Evolutionary conservation across 2,113 vertebrate genomes (phyloP), one percentile per base, ranked within the genome.

Genomic region (Calypte anna): DNA sequence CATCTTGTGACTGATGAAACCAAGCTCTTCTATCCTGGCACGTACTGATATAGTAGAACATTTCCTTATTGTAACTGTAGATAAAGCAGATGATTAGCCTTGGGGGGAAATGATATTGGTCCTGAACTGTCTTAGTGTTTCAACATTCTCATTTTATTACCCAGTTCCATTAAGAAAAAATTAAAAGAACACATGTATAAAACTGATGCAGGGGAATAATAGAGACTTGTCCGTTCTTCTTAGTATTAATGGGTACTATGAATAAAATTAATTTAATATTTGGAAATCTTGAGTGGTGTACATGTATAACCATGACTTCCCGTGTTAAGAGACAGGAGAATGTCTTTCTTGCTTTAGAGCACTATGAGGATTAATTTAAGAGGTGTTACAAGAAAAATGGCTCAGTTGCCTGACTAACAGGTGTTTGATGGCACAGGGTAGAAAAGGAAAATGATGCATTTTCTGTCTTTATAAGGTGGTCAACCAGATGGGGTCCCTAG

Each of bases 221-320:
- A 76, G 36, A 76, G 5, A 27, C 14, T 33, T 28, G 30, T 24
- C 38, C 25, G 20, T 73, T 88, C 7, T 62, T 84, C 17, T 83
- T 50, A 91, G 13, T 61, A 20, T 74, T 88, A 6, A 40, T 13
- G 9, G 9, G 12, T 61, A 27, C 10, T 76, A 24, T 33, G 23
- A 70, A 81, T 38, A 40, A 70, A 81, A 91, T n/a, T 1, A 4
- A 64, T 55, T 61, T 51, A 88, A 38, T 77, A 51, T 57, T 33
- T 72, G 20, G 23, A 88, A 81, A 66, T 81, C 23, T 64, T 55
- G 20, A 81, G 17, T 61, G 1, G 5, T 44, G 20, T 44, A 50
- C 0, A 0, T 23, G 9, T 15, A 33, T 70, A 44, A 28, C 40
- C 12, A 38, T 21, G 28, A 59, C 7, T 55, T 80, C 23, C 4